Conservation (phyloP, 2,113 vertebrate genomes). For the Hippocampus mohnikei region DNA sequence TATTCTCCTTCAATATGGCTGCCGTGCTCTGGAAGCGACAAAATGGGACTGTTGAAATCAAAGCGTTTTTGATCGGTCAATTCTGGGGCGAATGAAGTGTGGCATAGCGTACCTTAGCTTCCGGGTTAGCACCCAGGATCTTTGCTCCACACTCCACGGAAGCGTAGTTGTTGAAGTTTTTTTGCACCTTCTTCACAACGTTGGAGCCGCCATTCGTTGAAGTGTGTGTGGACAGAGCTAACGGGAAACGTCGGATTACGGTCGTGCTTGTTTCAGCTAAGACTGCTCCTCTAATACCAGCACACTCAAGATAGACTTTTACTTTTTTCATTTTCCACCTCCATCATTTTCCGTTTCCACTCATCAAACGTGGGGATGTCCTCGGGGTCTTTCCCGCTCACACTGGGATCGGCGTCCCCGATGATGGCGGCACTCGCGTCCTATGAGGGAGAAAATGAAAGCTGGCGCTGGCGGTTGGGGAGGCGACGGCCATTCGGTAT, state of each 20-base stretch:
- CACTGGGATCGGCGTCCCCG: constrained; percentile 77
- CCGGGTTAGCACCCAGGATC: constrained; percentile 90
- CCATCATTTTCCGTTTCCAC: constrained; percentile 97
- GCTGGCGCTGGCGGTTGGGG: constrained; percentile 14
- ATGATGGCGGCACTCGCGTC: constrained; percentile 62
- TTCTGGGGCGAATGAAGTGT: not conserved
- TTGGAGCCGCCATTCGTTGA: constrained; percentile 79
- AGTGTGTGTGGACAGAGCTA: constrained; percentile 86
- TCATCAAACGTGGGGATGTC: constrained; percentile 98
- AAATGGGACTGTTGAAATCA: not conserved
- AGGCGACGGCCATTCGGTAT: not conserved
- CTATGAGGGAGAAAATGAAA: constrained; percentile 49
- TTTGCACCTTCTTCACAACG: constrained; percentile 86
- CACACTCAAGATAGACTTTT: constrained; percentile 17
- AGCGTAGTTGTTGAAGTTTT: constrained; percentile 98
- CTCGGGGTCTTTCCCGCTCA: constrained; percentile 78
- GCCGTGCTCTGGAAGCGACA: constrained; percentile 83
- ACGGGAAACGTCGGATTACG: not conserved
- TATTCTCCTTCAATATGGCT: constrained; percentile 94
- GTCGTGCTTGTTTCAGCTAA: not conserved
- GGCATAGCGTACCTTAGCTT: constrained; percentile 82
- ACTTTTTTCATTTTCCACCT: constrained; percentile 98
- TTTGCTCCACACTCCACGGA: constrained; percentile 99
- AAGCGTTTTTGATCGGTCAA: not conserved
- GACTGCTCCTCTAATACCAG: not conserved